Evolutionary conservation across 2,888 invertebrate species (phyloP), one percentile per base, ranked within the genome.

Genomic region (Amphimallon solstitiale): DNA sequence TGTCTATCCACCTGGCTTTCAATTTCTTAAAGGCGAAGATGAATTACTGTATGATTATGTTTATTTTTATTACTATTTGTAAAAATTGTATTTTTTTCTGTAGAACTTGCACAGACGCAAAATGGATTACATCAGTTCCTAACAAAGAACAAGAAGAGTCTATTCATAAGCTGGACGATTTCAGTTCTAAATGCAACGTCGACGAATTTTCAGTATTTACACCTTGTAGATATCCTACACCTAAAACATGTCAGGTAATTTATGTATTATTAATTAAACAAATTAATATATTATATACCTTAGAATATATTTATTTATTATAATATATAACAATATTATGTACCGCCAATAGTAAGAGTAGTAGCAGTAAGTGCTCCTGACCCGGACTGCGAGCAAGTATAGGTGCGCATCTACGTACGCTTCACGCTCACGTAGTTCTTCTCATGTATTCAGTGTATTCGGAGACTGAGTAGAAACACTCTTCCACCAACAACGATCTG

Each of bases 191-290:
- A 74, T 92, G 92, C 76, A 85, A 85, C 54, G 84, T 86, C 0
- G 81, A 84, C 0, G 81, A 85, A 7, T 86, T 89, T 76, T 86
- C 88, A 76, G 88, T 89, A 75, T 90, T 90, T 74, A 89, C 90
- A 0, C 88, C 90, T 34, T 94, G 94, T 75, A 86, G 88, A 69
- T 86, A 89, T 0, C 84, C 85, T 0, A 90, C 91, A 68, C 91
- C 89, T 0, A 82, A 87, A 35, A 93, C 93, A 0, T 94, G 94
- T 82, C 88, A 87, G 83, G 88, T 87, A 76, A 56, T 17, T 35
- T 12, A n/a, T 12, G 5, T 12, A n/a, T n/a, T n/a, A n/a, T 48
- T 21, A 21, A 48, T 48, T 9, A n/a, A 5, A 9, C 7, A 9
- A 2, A 9, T 2, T n/a, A n/a, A n/a, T n/a, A n/a, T n/a, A n/a